Evolutionary conservation across 2,113 vertebrate species (phyloP).

Genomic region (Merops nubicus): DNA sequence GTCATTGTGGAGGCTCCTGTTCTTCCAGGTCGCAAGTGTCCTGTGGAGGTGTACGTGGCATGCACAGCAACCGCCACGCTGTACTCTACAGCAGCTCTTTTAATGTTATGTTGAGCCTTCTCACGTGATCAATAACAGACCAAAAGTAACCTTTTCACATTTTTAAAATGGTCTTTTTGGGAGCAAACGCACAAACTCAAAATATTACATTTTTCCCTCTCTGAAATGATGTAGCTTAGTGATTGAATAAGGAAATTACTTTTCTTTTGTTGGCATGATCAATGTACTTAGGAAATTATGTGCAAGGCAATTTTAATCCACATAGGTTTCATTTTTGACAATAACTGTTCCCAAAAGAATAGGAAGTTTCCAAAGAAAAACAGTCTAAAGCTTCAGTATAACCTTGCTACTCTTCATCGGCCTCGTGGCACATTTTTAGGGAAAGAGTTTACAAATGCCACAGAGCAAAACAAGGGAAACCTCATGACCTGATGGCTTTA

Average conservation of each 20-base stretch:
- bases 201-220: not conserved
- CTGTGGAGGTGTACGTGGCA: accelerated
- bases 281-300: not conserved
- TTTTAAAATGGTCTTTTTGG: not conserved
- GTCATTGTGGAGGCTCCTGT: not conserved
- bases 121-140: not conserved
- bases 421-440: not conserved
- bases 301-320: not conserved
- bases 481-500: not conserved
- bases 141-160: not conserved
- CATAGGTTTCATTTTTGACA: not conserved
- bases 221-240: not conserved
- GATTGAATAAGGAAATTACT: not conserved
- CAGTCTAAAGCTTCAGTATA: not conserved
- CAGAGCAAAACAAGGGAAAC: not conserved
- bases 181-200: not conserved
- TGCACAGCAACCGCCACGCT: accelerated
- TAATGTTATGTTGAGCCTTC: not conserved
- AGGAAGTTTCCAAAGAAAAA: not conserved
- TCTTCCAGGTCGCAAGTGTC: not conserved
- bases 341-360: not conserved
- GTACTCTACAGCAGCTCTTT: not conserved
- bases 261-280: not conserved
- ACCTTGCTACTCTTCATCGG: not conserved
- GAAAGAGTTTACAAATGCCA: not conserved